phyloP scores from a whole-genome alignment of 2,113 vertebrate genomes.

The Sula dactylatra region DNA sequence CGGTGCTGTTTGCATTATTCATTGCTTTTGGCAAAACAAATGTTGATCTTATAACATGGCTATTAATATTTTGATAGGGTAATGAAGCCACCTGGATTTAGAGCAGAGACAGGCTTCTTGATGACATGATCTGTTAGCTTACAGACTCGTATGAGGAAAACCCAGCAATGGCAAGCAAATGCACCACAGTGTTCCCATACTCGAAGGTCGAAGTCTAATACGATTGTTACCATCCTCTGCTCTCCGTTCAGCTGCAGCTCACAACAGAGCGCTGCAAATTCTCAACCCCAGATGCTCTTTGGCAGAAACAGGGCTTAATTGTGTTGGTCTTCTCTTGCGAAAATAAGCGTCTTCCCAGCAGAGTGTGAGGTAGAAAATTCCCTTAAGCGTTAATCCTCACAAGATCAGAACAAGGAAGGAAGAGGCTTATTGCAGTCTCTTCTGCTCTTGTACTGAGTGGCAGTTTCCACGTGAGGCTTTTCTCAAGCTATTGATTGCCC shows the following conservation, averaged over 20 bases:
- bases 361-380: not conserved
- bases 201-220: not conserved
- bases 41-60: not conserved
- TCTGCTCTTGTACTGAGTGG: not conserved
- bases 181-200: not conserved
- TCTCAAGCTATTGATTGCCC: not conserved
- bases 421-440: not conserved
- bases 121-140: not conserved
- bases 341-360: not conserved
- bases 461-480: not conserved
- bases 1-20: not conserved
- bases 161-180: not conserved
- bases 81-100: constrained; percentile 26
- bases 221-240: not conserved
- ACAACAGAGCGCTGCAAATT: not conserved
- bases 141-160: not conserved
- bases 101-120: not conserved
- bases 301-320: not conserved
- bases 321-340: not conserved
- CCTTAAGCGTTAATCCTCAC: not conserved
- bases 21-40: constrained; percentile 49
- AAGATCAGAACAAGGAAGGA: not conserved
- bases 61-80: constrained; percentile 27
- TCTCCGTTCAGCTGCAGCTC: not conserved
- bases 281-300: not conserved